A percentile compares a stretch with the other conserved stretches of the same genome.
These are phyloP conservation scores for Watsonalla binaria DNA, from an alignment of 2,888 invertebrate genomes.

Conservation along the genomic window DNA sequence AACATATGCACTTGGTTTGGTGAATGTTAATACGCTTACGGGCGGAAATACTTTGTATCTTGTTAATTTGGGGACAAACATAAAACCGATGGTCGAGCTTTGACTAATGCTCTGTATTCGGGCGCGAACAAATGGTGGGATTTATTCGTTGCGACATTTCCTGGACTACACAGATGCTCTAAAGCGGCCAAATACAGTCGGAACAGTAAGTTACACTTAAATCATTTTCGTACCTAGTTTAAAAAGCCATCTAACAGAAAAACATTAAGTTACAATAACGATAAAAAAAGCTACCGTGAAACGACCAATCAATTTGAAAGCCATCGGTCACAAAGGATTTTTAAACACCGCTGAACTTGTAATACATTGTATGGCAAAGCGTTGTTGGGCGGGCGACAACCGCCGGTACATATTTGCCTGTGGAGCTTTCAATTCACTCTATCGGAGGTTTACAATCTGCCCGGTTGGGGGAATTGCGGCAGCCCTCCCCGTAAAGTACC, in stretches of 20 bases:
- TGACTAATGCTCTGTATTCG: constrained; percentile 35
- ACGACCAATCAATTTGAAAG: constrained; percentile 10
- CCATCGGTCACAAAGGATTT: constrained; percentile 14
- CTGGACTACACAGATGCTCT: constrained; percentile 19
- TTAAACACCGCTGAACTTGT: constrained; percentile 1
- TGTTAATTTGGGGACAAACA: constrained; percentile 50
- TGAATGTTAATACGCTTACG: constrained; percentile 47
- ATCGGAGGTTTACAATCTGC: constrained; percentile 74
- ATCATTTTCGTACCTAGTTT: too few relatives aligned
- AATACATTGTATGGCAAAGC: constrained; percentile 12
- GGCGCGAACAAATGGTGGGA: constrained; percentile 35
- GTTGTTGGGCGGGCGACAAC: constrained; percentile 38
- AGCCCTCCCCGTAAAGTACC: constrained; percentile 56
- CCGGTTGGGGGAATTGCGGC: constrained; percentile 74
- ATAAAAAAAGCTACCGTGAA: not conserved
- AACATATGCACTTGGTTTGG: constrained; percentile 50
- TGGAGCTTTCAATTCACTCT: constrained; percentile 71
- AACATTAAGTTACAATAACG: too few relatives aligned
- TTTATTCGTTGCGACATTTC: constrained; percentile 50
- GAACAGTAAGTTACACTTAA: too few relatives aligned
- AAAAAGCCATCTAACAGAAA: too few relatives aligned
- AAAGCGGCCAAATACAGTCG: not conserved
- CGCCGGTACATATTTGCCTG: constrained; percentile 59
- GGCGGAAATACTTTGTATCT: constrained; percentile 60
- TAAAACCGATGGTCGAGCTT: constrained; percentile 33